Conservation (phyloP, 2,888 invertebrate species). For the Adineta ricciae region DNA sequence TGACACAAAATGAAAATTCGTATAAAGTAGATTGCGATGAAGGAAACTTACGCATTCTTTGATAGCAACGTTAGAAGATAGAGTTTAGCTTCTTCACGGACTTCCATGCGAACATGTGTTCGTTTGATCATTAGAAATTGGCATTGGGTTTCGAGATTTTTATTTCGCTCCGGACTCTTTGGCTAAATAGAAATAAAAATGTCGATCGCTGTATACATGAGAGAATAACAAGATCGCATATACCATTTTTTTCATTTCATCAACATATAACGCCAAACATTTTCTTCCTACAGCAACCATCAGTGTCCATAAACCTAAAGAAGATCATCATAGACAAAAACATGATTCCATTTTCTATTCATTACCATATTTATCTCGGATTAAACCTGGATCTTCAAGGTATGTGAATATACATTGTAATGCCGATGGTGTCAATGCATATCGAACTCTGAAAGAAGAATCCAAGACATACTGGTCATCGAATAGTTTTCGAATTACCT, state of each 20-base stretch:
- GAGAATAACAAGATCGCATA: not conserved
- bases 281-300: slow-evolving; percentile 19
- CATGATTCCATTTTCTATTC: not conserved
- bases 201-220: too few species aligned
- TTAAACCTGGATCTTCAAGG: slow-evolving; percentile 63
- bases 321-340: too few species aligned
- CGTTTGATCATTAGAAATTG: slow-evolving; percentile 89
- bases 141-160: slow-evolving; percentile 83
- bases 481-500: slow-evolving; percentile 53
- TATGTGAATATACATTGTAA: slow-evolving; percentile 84
- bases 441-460: slow-evolving; percentile 53
- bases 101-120: slow-evolving; percentile 89
- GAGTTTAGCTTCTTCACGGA: slow-evolving; percentile 73
- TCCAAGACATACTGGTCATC: too few species aligned
- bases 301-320: slow-evolving; percentile 37
- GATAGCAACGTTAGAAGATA: slow-evolving; percentile 82
- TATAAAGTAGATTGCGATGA: slow-evolving; percentile 55
- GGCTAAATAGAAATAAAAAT: not conserved
- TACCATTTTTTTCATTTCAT: not conserved
- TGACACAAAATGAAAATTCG: too few species aligned
- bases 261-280: slow-evolving; percentile 21
- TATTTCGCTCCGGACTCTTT: slow-evolving; percentile 59
- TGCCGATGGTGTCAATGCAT: slow-evolving; percentile 44
- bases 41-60: slow-evolving; percentile 64
- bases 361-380: slow-evolving; percentile 48